Evolutionary conservation across 2,888 invertebrate species (phyloP), one percentile per base, ranked within the genome.

Genomic region (Sinhomidia bicolor): DNA sequence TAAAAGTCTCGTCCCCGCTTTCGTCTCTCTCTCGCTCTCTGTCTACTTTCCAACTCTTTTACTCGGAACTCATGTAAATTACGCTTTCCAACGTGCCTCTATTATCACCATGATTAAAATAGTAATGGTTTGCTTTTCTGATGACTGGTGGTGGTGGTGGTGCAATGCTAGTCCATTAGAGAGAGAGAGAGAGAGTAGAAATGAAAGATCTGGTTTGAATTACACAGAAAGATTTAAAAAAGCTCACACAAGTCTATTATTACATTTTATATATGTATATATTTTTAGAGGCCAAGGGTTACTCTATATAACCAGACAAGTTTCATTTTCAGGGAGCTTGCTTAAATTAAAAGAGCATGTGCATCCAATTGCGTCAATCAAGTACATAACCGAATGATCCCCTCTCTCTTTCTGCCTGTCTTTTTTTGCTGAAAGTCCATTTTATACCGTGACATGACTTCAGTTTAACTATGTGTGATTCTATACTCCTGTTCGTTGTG

Each of bases 311-410:
- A 36, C 7, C 7, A 14, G 10, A 32, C 10, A 68, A 20, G 17
- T 71, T 71, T 71, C 44, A 71, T 20, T 23, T 23, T 6, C n/a
- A n/a, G 71, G 23, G n/a, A 44, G 44, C 41, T 71, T 71, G 36
- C 36, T n/a, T n/a, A n/a, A n/a, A 36, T 36, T 36, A n/a, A 68
- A 68, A 6, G 36, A 71, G 23, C 71, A 23, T 82, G 68, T 82
- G 82, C 68, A 68, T 82, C 65, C 82, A 65, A 82, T 82, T 68
- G 44, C 44, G 62, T 81, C 44, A 71, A 71, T 68, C 65, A 65
- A 82, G 7, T 20, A 12, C 7, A 74, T 23, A 17, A 60, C 36
- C 3, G 20, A 17, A 17, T 23, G 65, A 81, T 68, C 51, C 51
- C 82, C 51, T 80, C 26, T 51, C 29, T n/a, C n/a, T n/a, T n/a